A percentile compares a stretch with the other conserved stretches of the same genome.
Conservation (phyloP, 2,888 invertebrate genomes). For the Melitaea athalia region DNA sequence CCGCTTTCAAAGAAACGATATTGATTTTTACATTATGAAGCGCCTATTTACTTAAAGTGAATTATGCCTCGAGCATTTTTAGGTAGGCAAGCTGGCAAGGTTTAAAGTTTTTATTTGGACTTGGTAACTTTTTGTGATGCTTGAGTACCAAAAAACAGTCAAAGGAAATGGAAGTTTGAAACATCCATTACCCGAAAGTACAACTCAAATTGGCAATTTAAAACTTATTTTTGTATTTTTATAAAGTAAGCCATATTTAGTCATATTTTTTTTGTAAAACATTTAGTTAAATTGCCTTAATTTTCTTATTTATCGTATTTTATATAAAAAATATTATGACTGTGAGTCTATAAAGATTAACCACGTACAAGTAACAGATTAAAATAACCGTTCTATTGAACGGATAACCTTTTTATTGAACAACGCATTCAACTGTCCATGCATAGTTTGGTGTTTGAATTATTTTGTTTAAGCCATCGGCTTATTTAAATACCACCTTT, state of each 20-base stretch:
- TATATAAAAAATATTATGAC: too few species aligned
- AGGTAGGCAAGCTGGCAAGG: too few species aligned
- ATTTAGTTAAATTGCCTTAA: too few species aligned
- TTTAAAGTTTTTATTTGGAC: slow-evolving; percentile 17
- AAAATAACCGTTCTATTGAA: too few species aligned
- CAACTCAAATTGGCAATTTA: slow-evolving; percentile 33
- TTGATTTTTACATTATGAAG: slow-evolving; percentile 21
- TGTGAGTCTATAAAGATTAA: too few species aligned
- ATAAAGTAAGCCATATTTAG: background rate
- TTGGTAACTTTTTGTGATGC: background rate
- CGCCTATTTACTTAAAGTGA: background rate
- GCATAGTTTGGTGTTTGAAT: too few species aligned
- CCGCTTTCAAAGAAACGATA: slow-evolving; percentile 32
- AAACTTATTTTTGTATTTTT: slow-evolving; percentile 9
- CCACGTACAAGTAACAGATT: too few species aligned
- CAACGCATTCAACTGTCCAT: too few species aligned
- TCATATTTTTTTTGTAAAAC: background rate
- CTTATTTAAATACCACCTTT: too few species aligned
- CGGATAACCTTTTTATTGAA: too few species aligned
- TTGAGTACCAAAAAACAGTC: background rate
- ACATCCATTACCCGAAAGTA: slow-evolving; percentile 18
- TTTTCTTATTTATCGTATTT: too few species aligned
- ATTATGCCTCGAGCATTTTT: background rate
- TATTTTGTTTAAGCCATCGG: too few species aligned
- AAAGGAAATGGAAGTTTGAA: slow-evolving; percentile 26